phyloP scores from a whole-genome alignment of 2,888 invertebrate genomes.

The Microplitis manilae region DNA sequence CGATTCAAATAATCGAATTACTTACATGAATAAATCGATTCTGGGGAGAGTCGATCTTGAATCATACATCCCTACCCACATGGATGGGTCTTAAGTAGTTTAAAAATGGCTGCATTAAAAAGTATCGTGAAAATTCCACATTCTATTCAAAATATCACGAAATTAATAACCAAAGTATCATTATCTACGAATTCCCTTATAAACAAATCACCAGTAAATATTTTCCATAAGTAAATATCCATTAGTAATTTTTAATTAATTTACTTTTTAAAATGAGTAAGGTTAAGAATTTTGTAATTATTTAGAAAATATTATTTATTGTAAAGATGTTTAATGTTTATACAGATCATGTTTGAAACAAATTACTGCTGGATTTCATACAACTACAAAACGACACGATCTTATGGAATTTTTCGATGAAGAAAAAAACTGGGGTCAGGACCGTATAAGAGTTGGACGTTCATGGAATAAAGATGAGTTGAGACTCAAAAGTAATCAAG shows the following conservation, averaged over 20 bases:
- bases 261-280: not conserved
- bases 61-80: no score
- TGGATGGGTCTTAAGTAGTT: not conserved
- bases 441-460: slow-evolving; percentile 85
- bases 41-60: no score
- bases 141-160: not conserved
- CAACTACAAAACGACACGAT: slow-evolving; percentile 71
- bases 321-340: not conserved
- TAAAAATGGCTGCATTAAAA: not conserved
- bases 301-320: not conserved
- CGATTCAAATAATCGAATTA: no score
- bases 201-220: not conserved
- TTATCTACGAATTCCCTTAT: not conserved
- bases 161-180: not conserved
- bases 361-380: slow-evolving; percentile 47
- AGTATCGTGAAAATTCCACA: not conserved
- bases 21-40: no score
- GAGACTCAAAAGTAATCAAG: slow-evolving; percentile 93
- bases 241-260: not conserved
- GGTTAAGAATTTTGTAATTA: not conserved
- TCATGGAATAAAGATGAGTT: slow-evolving; percentile 93
- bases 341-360: slow-evolving; percentile 5
- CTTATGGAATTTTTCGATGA: slow-evolving; percentile 93
- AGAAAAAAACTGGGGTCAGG: slow-evolving; percentile 86
- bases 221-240: not conserved